These are phyloP conservation scores for Octopus bimaculoides DNA, from an alignment of 1,140 invertebrate species.

Conservation along the genomic window DNA sequence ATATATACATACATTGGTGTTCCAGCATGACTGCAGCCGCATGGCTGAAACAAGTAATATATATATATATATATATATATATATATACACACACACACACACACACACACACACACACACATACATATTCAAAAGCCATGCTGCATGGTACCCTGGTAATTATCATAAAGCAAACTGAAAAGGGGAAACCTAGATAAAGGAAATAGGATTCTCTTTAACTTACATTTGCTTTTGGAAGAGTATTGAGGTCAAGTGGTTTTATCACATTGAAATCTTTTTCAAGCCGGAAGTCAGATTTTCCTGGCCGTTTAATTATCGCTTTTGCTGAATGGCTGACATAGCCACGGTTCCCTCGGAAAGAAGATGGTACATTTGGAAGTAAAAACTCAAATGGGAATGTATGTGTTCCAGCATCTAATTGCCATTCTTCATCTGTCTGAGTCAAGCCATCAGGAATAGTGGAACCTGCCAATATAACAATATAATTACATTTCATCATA, in stretches of 20 bases:
- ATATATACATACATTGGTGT: background rate
- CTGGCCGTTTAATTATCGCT: conserved; percentile 54
- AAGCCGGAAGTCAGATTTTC: conserved; percentile 42
- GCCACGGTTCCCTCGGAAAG: conserved; percentile 58
- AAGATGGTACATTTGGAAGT: conserved; percentile 57
- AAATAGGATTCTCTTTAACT: conserved; percentile 21
- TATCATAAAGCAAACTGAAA: background rate
- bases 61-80: conserved; percentile 2
- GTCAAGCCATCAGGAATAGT: conserved; percentile 4
- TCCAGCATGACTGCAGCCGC: too few relatives aligned
- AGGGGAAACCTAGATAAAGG: background rate
- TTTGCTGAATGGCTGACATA: conserved; percentile 58
- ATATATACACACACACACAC: background rate
- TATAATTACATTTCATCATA: background rate
- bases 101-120: background rate
- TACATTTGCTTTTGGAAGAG: conserved; percentile 36
- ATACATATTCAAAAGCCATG: background rate
- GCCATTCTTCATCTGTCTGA: conserved; percentile 22
- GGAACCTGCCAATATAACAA: background rate
- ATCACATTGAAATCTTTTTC: conserved; percentile 50
- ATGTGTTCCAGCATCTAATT: conserved; percentile 51
- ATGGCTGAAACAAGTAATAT: background rate
- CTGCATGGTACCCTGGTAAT: background rate
- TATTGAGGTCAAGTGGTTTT: conserved; percentile 49
- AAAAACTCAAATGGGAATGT: conserved; percentile 59